These are phyloP conservation scores for Sphaerophoria rueppellii DNA, from an alignment of 2,888 invertebrate genomes.

Conservation along the genomic window DNA sequence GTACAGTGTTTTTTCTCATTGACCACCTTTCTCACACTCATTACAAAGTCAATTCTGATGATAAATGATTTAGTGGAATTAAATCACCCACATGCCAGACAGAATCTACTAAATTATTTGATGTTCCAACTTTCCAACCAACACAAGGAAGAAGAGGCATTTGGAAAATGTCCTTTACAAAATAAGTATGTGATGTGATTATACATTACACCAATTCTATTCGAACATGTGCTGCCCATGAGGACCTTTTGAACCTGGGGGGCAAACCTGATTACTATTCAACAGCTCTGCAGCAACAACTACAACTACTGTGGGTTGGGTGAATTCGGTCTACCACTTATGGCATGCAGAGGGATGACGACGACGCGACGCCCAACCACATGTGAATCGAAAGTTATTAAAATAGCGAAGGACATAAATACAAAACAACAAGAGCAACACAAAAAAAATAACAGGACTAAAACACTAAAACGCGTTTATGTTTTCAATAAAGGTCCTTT, in stretches of 20 bases:
- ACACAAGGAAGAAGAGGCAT: not conserved
- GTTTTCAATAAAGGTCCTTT: constrained; percentile 69
- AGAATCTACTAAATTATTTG: constrained; percentile 66
- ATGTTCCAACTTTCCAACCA: constrained; percentile 12
- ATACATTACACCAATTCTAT: constrained; percentile 49
- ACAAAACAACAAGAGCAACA: constrained; percentile 19
- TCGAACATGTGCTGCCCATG: constrained; percentile 5
- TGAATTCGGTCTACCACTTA: not conserved
- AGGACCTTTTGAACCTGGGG: constrained; percentile 23
- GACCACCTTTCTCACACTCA: not conserved
- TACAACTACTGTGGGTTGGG: not conserved
- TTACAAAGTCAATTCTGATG: constrained; percentile 33
- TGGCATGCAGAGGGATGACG: not conserved
- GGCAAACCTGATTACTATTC: constrained; percentile 51
- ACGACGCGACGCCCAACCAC: constrained; percentile 14
- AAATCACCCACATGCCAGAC: constrained; percentile 57
- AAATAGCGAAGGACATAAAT: constrained; percentile 60
- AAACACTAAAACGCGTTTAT: constrained; percentile 51
- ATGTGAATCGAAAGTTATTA: constrained; percentile 46
- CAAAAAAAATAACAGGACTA: constrained; percentile 35
- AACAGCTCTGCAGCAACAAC: constrained; percentile 21
- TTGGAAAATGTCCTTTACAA: constrained; percentile 32
- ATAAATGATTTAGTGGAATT: constrained; percentile 63
- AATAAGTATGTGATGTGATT: constrained; percentile 57
- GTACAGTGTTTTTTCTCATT: not conserved